Evolutionary conservation across 2,888 invertebrate species (phyloP).

Genomic region (Latrodectus hesperus): DNA sequence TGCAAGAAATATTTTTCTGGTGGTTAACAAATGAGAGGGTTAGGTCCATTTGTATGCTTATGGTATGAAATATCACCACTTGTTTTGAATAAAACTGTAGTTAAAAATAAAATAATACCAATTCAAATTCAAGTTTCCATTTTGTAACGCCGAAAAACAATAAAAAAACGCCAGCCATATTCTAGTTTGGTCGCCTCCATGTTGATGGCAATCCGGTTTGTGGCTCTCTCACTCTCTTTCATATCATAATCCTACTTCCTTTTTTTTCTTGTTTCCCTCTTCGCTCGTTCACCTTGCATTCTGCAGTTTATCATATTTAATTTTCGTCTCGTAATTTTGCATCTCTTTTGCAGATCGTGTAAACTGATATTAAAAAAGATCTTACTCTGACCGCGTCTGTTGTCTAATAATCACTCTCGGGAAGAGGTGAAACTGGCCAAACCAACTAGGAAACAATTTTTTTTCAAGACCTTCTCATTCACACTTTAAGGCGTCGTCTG

Average conservation of each 20-base stretch:
- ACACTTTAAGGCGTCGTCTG: constrained; percentile 49
- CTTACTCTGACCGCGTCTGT: constrained; percentile 11
- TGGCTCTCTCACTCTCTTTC: not conserved
- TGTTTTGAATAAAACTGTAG: not conserved
- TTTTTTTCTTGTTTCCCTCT: constrained; percentile 34
- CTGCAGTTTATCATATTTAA: constrained; percentile 7
- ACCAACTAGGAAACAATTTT: constrained; percentile 36
- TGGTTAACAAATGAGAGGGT: too few relatives aligned
- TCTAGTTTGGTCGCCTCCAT: constrained; percentile 44
- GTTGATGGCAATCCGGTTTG: constrained; percentile 34
- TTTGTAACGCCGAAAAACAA: not conserved
- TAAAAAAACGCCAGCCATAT: constrained; percentile 3
- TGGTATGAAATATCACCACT: too few relatives aligned
- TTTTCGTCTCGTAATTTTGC: constrained; percentile 26
- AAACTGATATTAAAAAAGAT: constrained; percentile 25
- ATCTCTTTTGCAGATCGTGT: not conserved
- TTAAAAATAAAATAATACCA: not conserved
- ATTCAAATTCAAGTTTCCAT: not conserved
- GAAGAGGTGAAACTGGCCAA: not conserved
- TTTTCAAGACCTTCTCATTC: constrained; percentile 32
- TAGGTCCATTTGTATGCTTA: too few relatives aligned
- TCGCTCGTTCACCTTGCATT: constrained; percentile 31
- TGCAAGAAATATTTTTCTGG: too few relatives aligned
- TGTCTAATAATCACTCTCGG: constrained; percentile 18
- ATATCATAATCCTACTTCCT: constrained; percentile 9